A percentile compares a stretch with the other conserved stretches of the same genome.
These are phyloP conservation scores for Isaurus tuberculatus DNA, from an alignment of 92 coral and sea anemone species.

Conservation along the genomic window DNA sequence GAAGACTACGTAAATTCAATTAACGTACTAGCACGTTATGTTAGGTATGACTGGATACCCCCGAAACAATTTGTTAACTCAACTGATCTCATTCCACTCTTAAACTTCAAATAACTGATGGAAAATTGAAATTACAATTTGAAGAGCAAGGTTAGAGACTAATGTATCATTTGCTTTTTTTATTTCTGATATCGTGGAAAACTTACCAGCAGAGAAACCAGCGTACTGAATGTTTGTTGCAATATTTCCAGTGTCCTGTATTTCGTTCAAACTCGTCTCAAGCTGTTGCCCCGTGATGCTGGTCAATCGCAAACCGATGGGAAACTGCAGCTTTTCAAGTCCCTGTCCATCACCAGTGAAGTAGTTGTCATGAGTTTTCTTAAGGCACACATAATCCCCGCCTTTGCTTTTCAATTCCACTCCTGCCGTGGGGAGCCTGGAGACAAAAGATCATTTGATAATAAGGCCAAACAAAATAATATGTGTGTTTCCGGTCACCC, in stretches of 20 bases:
- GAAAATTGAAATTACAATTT: too few relatives aligned
- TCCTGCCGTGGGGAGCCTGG: slow-evolving; percentile 77
- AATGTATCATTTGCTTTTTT: too few relatives aligned
- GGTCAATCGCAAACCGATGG: slow-evolving; percentile 74
- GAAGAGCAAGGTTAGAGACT: too few relatives aligned
- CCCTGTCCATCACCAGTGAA: slow-evolving; percentile 57
- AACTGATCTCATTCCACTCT: too few relatives aligned
- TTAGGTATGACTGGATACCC: too few relatives aligned
- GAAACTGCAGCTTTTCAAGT: slow-evolving; percentile 67
- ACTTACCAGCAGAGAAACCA: slow-evolving; percentile 71
- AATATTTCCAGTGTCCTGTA: slow-evolving; percentile 64
- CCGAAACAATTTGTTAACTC: too few relatives aligned
- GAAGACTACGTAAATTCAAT: too few relatives aligned
- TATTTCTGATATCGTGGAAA: too few relatives aligned
- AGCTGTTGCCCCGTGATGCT: slow-evolving; percentile 81
- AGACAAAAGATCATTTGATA: not conserved
- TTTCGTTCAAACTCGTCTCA: slow-evolving; percentile 60
- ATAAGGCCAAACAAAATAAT: too few relatives aligned
- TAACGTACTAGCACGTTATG: too few relatives aligned
- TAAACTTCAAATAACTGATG: too few relatives aligned
- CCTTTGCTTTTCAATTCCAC: slow-evolving; percentile 68
- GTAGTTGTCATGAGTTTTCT: slow-evolving; percentile 67
- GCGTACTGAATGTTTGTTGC: slow-evolving; percentile 71
- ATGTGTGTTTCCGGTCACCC: too few relatives aligned
- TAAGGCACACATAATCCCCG: slow-evolving; percentile 67